phyloP scores from a whole-genome alignment of 1,140 invertebrate genomes.

The Episyrphus balteatus region DNA sequence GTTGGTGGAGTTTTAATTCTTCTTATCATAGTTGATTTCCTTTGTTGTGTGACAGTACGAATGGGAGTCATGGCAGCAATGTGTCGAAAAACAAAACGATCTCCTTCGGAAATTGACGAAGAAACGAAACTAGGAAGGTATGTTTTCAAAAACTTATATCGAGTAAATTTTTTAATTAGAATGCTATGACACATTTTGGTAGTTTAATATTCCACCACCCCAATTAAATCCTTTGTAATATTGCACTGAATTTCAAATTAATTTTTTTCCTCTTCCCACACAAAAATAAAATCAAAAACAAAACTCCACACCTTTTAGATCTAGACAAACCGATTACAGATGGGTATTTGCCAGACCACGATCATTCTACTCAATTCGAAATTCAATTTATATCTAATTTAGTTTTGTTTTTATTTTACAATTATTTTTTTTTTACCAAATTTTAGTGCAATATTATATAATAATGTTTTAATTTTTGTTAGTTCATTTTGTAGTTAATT shows the following conservation, averaged over 20 bases:
- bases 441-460: too few relatives aligned
- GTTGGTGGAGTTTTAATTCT: conserved; percentile 60
- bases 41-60: conserved; percentile 47
- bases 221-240: not conserved
- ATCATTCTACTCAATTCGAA: conserved; percentile 31
- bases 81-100: conserved; percentile 46
- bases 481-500: too few relatives aligned
- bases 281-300: too few relatives aligned
- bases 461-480: too few relatives aligned
- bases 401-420: too few relatives aligned
- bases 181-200: not conserved
- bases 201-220: too few relatives aligned
- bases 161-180: not conserved
- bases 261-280: too few relatives aligned
- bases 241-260: too few relatives aligned
- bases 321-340: conserved; percentile 19
- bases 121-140: conserved; percentile 74
- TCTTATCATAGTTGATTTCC: conserved; percentile 64
- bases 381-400: conserved; percentile 9
- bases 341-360: conserved; percentile 34
- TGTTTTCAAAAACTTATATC: conserved; percentile 11
- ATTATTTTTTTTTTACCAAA: too few relatives aligned
- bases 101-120: conserved; percentile 47
- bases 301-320: too few relatives aligned
- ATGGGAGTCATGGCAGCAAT: conserved; percentile 60